Base-by-base conservation (phyloP, 2,797 vertebrate genomes). In the Bufotes viridis region DNA sequence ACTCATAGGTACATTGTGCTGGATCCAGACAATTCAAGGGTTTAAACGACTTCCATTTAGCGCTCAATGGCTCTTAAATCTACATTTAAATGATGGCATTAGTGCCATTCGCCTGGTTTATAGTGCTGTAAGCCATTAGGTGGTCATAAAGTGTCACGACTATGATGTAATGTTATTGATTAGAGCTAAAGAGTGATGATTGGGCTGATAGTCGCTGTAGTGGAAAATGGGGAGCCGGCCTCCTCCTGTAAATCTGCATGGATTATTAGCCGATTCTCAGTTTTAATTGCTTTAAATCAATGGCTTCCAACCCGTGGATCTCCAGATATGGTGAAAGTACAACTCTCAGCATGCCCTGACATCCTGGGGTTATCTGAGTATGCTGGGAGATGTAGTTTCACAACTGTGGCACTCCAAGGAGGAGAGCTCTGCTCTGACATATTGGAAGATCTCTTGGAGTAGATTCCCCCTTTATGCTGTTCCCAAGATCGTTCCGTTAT, bases 61-160 rank as follows among this genome's bases (percentile, higher is more conserved):
- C 13, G 67, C 67, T 88, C 82, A 88, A 85, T 88, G 67, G 79
- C 82, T 81, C 76, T 81, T 85, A 88, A 88, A 88, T 85, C 76
- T 86, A 69, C 84, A 82, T 89, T 86, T 89, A 82, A 75, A 89
- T 81, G 70, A 70, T 86, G 70, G 86, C 78, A 89, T 86, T 86
- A 82, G 79, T 67, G 61, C n/a, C 67, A n/a, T 78, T 67, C 65
- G 51, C 88, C 29, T 78, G 79, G 14, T 82, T 86, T 83, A 82
- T 89, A 67, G 70, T 53, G 57, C 72, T 24, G 57, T 81, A 78
- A 82, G 70, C 78, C 57, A 75, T 89, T 86, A 89, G 7, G 78
- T 58, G 84, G 57, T 67, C 85, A 89, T 89, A 89, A 89, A 86
- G 63, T 82, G 79, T 61, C 84, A 82, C n/a, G 72, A n/a, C 26